phyloP scores from a whole-genome alignment of 1,140 invertebrate genomes.

The Drosophila bocki region DNA sequence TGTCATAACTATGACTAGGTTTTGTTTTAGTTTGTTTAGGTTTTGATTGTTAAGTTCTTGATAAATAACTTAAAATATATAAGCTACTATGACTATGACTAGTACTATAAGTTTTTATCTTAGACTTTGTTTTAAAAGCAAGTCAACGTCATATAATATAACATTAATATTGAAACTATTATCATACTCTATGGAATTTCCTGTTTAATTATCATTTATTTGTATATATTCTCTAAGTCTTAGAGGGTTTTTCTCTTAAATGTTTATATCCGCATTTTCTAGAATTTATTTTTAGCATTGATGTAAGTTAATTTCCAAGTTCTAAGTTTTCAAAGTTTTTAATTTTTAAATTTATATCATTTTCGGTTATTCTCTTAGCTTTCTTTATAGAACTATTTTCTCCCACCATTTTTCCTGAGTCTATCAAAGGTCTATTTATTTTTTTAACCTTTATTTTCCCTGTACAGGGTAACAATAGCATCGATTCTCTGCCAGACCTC shows the following conservation, averaged over 20 bases:
- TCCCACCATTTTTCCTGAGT: not conserved
- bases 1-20: not conserved
- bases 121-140: not conserved
- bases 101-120: not conserved
- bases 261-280: not conserved
- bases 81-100: too few species aligned
- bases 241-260: not conserved
- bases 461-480: constrained; percentile 16
- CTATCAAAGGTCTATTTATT: not conserved
- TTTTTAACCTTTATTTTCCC: not conserved
- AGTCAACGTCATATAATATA: too few species aligned
- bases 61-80: too few species aligned
- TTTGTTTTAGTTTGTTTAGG: not conserved
- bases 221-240: not conserved
- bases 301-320: too few species aligned
- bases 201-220: not conserved
- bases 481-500: not conserved
- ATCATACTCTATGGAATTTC: not conserved
- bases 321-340: too few species aligned
- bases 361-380: not conserved
- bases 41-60: not conserved
- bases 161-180: not conserved
- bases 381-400: not conserved
- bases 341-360: not conserved
- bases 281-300: too few species aligned